Conservation (phyloP, 2,797 vertebrate genomes). For the Muscicapa striata region DNA sequence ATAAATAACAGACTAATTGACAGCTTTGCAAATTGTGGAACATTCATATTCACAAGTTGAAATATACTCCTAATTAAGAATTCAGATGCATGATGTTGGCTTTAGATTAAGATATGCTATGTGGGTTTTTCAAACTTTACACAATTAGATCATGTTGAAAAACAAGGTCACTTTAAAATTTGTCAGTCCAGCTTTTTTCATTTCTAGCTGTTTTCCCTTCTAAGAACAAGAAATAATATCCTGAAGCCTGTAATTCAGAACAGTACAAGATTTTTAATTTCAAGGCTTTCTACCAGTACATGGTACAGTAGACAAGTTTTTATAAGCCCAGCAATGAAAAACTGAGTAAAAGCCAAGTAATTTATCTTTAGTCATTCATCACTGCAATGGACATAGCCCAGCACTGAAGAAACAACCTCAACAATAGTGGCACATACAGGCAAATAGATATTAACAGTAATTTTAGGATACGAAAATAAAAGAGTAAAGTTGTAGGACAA, state of each 20-base stretch:
- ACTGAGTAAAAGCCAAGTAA: not conserved
- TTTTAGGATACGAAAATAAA: not conserved
- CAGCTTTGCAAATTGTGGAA: not conserved
- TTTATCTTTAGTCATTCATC: not conserved
- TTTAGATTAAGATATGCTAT: not conserved
- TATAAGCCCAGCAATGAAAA: not conserved
- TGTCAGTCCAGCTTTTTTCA: not conserved
- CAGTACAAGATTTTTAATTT: not conserved
- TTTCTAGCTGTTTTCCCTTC: not conserved
- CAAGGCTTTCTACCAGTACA: not conserved
- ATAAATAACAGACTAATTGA: constrained; percentile 42
- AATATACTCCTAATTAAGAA: not conserved
- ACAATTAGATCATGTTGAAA: not conserved
- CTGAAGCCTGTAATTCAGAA: not conserved
- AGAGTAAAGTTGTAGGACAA: not conserved
- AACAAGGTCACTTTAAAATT: not conserved
- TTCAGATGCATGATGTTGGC: not conserved
- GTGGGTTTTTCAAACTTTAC: not conserved
- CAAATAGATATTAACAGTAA: not conserved
- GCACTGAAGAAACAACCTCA: not conserved
- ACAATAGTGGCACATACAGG: not conserved
- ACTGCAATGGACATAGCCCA: not conserved
- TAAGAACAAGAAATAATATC: not conserved
- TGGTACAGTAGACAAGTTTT: not conserved
- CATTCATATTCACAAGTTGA: not conserved